Percentiles rank a stretch among this genome's conserved stretches.
Conservation (phyloP, 2,113 vertebrate genomes). For the Ceyx margarethae region DNA sequence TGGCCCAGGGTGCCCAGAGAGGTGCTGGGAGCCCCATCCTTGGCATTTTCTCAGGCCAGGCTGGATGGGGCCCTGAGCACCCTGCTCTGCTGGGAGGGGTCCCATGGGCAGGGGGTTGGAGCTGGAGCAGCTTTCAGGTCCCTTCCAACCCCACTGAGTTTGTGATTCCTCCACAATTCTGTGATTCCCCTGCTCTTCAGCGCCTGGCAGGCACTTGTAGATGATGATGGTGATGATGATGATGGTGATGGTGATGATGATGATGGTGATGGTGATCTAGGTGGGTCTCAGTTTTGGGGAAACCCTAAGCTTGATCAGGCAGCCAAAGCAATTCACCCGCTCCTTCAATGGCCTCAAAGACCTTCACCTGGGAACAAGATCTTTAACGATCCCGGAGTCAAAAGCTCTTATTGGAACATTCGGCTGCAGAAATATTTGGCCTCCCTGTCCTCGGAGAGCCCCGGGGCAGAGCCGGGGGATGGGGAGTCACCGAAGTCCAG, state of each 20-base stretch:
- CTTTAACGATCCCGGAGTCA: not conserved
- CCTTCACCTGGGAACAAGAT: not conserved
- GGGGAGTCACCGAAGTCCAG: not conserved
- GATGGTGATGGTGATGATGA: not conserved
- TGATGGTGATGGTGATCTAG: not conserved
- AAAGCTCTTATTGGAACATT: not conserved
- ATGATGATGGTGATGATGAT: no score
- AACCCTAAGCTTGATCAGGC: fast-evolving
- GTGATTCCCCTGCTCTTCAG: no score
- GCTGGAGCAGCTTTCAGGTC: no score
- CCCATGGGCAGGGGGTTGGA: no score
- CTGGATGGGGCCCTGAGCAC: no score
- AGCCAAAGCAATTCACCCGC: not conserved
- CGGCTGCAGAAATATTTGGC: slow-evolving; percentile 28
- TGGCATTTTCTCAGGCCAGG: no score
- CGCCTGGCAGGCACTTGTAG: no score
- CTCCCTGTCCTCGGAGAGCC: not conserved
- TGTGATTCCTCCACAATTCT: no score
- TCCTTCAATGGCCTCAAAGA: not conserved
- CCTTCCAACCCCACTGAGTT: no score
- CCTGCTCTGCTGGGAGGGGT: no score
- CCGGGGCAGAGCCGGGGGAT: not conserved
- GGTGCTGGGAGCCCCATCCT: no score
- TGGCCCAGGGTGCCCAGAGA: no score
- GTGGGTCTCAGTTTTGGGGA: fast-evolving